Percentiles rank a stretch among this genome's conserved stretches.
phyloP scores from a whole-genome alignment of 2,797 vertebrate genomes.

The Chromobotia macracanthus region DNA sequence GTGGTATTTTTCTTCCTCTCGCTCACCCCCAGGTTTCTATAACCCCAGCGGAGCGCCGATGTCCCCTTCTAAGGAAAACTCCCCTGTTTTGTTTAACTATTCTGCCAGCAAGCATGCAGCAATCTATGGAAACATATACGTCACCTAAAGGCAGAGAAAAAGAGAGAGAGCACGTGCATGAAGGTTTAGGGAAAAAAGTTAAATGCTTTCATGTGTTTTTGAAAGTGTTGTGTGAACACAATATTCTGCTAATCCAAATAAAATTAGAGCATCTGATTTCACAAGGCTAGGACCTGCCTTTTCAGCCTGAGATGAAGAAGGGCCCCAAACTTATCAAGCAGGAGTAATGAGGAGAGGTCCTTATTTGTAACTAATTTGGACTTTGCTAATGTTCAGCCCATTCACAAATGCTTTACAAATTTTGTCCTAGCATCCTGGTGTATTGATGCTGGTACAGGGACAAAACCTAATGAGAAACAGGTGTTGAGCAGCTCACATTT shows the following conservation, averaged over 20 bases:
- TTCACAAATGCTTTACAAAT: slow-evolving; percentile 67
- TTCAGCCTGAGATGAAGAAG: slow-evolving; percentile 19
- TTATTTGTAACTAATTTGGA: slow-evolving; percentile 74
- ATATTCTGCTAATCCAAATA: slow-evolving; percentile 67
- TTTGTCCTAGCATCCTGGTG: slow-evolving; percentile 65
- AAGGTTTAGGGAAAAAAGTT: slow-evolving; percentile 62
- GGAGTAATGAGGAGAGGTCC: slow-evolving; percentile 61
- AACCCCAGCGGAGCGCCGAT: slow-evolving; percentile 57
- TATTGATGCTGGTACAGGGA: slow-evolving; percentile 80
- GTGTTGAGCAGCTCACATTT: slow-evolving; percentile 66
- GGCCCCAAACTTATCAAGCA: slow-evolving; percentile 30
- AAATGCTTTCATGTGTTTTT: slow-evolving; percentile 77
- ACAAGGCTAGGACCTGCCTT: slow-evolving; percentile 50
- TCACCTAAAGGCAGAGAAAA: slow-evolving; percentile 65
- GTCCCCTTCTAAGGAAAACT: slow-evolving; percentile 50
- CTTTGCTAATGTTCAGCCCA: slow-evolving; percentile 73
- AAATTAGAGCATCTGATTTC: slow-evolving; percentile 68
- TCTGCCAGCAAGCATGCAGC: slow-evolving; percentile 73
- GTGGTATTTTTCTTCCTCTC: slow-evolving; percentile 64
- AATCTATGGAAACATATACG: slow-evolving; percentile 77
- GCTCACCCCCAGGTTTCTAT: slow-evolving; percentile 64
- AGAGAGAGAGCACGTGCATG: slow-evolving; percentile 8
- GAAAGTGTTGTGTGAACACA: slow-evolving; percentile 65
- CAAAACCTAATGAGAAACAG: slow-evolving; percentile 77
- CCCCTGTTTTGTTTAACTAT: slow-evolving; percentile 69